phyloP scores from a whole-genome alignment of 2,113 vertebrate species.

The Chionomys nivalis region DNA sequence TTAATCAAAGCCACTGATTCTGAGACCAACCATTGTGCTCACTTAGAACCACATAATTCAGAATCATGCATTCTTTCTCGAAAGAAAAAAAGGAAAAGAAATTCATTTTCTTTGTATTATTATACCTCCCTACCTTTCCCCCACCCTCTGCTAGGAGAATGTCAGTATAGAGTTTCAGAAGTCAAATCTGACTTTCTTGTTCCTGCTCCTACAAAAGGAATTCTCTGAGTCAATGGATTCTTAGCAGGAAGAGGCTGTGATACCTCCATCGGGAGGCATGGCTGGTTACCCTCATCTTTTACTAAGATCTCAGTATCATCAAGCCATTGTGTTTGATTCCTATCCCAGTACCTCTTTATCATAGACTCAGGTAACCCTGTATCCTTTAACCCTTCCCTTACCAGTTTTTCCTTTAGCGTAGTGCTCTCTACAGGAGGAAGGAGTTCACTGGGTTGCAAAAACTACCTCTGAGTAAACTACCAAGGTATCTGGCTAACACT shows the following conservation, averaged over 20 bases:
- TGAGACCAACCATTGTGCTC: neutral
- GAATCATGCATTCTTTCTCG: neutral
- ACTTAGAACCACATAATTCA: neutral
- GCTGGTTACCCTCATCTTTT: neutral
- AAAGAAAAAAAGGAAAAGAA: neutral
- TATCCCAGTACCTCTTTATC: neutral
- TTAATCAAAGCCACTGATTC: neutral
- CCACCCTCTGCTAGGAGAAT: neutral
- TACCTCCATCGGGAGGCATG: neutral
- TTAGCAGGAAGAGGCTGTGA: neutral
- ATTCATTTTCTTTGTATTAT: neutral
- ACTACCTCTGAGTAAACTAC: neutral
- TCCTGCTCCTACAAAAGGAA: neutral
- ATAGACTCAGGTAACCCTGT: neutral
- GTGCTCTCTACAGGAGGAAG: neutral
- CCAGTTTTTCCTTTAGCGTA: neutral
- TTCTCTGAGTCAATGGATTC: neutral
- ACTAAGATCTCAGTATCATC: neutral
- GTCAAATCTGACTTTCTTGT: neutral
- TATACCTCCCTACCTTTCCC: neutral
- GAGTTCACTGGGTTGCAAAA: neutral
- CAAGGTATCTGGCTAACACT: neutral
- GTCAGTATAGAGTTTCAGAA: constrained; percentile 6
- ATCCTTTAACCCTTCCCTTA: neutral
- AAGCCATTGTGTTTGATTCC: neutral